Conservation (phyloP, 2,888 invertebrate species). For the Caenorhabditis sp. region DNA sequence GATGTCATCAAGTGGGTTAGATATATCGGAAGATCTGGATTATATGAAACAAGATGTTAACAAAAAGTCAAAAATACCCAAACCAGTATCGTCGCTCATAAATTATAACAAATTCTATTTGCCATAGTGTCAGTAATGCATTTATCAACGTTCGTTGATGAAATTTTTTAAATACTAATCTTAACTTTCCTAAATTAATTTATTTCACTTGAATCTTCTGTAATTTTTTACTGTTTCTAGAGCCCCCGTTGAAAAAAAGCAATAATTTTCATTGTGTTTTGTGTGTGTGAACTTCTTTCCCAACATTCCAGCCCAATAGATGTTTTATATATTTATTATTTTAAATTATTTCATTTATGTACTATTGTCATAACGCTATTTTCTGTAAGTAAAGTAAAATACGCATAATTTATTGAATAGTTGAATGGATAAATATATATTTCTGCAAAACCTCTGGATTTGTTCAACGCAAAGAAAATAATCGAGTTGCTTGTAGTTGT, state of each 20-base stretch:
- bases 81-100: too few species aligned
- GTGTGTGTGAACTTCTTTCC: background rate
- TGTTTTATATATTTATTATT: background rate
- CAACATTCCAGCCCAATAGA: background rate
- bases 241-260: background rate
- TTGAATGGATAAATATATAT: background rate
- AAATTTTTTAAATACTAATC: background rate
- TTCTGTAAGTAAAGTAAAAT: background rate
- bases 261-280: background rate
- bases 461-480: background rate
- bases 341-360: too few species aligned
- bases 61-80: too few species aligned
- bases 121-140: background rate
- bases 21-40: slow-evolving; percentile 97
- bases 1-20: slow-evolving; percentile 99
- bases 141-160: background rate
- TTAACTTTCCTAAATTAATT: background rate
- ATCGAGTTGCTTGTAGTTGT: background rate
- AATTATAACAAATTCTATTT: background rate
- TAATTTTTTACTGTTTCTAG: background rate
- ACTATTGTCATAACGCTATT: background rate
- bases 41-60: slow-evolving; percentile 98
- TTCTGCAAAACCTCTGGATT: background rate
- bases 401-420: background rate
- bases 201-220: background rate